Conservation (phyloP, 2,113 vertebrate genomes). For the Oreocharis arfaki region DNA sequence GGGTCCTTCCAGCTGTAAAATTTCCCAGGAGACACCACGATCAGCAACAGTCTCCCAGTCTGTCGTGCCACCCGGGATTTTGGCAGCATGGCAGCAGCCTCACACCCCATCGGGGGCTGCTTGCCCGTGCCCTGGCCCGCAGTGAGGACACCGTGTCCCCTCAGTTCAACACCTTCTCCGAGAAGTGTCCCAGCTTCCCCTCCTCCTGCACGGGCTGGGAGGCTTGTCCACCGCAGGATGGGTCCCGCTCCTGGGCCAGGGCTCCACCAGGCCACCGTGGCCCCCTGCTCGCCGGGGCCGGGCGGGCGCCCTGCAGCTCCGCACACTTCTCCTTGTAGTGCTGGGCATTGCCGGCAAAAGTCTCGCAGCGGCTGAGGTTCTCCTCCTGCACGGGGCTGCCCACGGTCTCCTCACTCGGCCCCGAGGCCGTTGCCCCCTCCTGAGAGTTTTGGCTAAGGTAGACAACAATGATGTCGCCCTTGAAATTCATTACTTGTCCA, state of each 20-base stretch:
- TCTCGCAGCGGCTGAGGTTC: slow-evolving; percentile 73
- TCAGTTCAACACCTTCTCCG: slow-evolving; percentile 39
- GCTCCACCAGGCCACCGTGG: not conserved
- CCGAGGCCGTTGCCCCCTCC: slow-evolving; percentile 54
- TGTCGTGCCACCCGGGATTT: not conserved
- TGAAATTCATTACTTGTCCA: slow-evolving; percentile 99
- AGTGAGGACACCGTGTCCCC: not conserved
- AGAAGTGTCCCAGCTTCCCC: slow-evolving; percentile 54
- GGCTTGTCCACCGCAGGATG: not conserved
- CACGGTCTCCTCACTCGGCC: slow-evolving; percentile 69
- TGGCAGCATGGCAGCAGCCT: not conserved
- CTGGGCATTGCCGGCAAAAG: slow-evolving; percentile 71
- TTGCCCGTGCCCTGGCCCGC: not conserved
- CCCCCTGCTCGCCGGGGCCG: not conserved
- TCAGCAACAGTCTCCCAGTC: not conserved
- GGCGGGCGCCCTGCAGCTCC: slow-evolving; percentile 27
- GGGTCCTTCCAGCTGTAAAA: not conserved
- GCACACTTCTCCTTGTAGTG: slow-evolving; percentile 63
- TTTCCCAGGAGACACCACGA: not conserved
- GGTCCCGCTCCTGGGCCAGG: slow-evolving; percentile 65
- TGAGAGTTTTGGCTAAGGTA: slow-evolving; percentile 90
- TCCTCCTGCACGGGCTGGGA: slow-evolving; percentile 73
- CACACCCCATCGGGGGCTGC: not conserved
- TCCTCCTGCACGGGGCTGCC: slow-evolving; percentile 90
- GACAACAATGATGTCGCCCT: slow-evolving; percentile 92